Conservation (phyloP, 2,888 invertebrate genomes). For the Phorcus lineatus region DNA sequence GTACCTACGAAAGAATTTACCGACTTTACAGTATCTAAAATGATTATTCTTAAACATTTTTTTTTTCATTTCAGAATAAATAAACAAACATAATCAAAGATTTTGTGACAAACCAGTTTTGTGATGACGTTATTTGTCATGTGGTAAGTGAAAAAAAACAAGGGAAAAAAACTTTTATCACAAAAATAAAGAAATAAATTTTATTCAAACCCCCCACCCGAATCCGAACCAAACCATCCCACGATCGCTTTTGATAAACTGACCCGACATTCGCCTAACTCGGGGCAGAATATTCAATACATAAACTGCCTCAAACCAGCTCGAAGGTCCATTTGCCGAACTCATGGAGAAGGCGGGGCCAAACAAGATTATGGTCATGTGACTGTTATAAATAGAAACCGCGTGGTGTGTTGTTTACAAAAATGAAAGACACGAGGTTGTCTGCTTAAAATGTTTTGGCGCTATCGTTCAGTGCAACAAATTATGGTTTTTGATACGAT, state of each 20-base stretch:
- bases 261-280: neutral
- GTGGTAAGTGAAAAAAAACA: too few species aligned
- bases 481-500: too few species aligned
- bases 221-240: neutral
- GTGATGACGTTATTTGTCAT: too few species aligned
- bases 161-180: too few species aligned
- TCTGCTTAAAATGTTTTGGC: neutral
- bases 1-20: too few species aligned
- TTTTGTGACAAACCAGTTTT: too few species aligned
- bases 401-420: neutral
- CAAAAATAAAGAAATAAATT: too few species aligned
- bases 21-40: too few species aligned
- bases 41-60: too few species aligned
- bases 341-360: neutral
- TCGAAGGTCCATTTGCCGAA: neutral
- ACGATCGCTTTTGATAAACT: neutral
- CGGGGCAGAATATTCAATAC: neutral
- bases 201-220: neutral
- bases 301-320: slow-evolving; percentile 1
- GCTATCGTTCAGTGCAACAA: too few species aligned
- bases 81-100: too few species aligned
- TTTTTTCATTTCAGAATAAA: too few species aligned
- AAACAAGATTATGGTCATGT: neutral
- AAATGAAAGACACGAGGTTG: neutral
- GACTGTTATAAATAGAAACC: slow-evolving; percentile 4